These are phyloP conservation scores for Sparus aurata DNA, from an alignment of 2,797 vertebrate species.

Conservation along the genomic window DNA sequence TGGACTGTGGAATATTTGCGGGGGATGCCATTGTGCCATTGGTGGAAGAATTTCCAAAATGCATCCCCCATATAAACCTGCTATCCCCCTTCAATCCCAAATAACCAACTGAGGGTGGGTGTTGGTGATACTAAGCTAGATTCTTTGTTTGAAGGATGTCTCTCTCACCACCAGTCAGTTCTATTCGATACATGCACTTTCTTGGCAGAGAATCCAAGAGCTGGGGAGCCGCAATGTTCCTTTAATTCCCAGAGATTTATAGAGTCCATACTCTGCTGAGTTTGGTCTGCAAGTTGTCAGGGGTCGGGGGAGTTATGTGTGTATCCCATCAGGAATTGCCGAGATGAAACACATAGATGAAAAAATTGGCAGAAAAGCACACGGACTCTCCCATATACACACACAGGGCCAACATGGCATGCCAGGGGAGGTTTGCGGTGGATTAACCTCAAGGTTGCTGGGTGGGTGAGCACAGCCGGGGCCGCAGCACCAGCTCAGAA, in stretches of 20 bases:
- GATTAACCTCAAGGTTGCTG: slow-evolving; percentile 75
- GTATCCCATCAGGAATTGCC: slow-evolving; percentile 53
- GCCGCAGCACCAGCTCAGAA: slow-evolving; percentile 45
- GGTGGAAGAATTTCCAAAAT: too few relatives aligned
- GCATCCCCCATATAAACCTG: too few relatives aligned
- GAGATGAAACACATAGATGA: slow-evolving; percentile 62
- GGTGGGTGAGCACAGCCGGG: slow-evolving; percentile 73
- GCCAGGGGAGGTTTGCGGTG: slow-evolving; percentile 69
- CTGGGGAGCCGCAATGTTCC: slow-evolving; percentile 1
- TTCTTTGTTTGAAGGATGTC: slow-evolving; percentile 16
- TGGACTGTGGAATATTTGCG: too few relatives aligned
- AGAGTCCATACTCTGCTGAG: slow-evolving; percentile 47
- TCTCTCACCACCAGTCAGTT: neutral
- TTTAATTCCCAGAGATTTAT: slow-evolving; percentile 51
- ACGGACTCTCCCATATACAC: slow-evolving; percentile 4
- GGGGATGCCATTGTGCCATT: too few relatives aligned
- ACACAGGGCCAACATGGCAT: slow-evolving; percentile 41
- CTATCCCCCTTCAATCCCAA: too few relatives aligned
- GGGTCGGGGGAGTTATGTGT: slow-evolving; percentile 33
- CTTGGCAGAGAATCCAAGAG: slow-evolving; percentile 15
- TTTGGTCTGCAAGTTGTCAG: slow-evolving; percentile 37
- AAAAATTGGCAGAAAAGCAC: slow-evolving; percentile 52
- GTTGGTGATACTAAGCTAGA: neutral
- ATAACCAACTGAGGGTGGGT: neutral
- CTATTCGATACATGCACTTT: slow-evolving; percentile 6